Conservation (phyloP, 2,113 vertebrate genomes). For the Leptosomus discolor region DNA sequence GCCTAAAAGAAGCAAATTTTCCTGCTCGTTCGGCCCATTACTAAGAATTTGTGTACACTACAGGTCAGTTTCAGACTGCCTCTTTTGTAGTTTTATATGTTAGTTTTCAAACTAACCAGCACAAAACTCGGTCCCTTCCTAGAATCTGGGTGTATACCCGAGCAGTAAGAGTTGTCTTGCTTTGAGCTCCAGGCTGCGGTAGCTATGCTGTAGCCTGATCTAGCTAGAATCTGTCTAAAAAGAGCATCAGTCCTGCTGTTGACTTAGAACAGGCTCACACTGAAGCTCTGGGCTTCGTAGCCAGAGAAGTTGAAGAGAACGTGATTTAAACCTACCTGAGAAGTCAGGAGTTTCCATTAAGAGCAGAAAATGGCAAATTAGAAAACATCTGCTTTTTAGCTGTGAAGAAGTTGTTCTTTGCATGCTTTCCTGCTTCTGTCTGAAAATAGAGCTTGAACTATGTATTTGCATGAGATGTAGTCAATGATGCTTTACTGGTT, state of each 20-base stretch:
- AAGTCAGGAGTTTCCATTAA: neutral
- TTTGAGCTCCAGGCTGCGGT: neutral
- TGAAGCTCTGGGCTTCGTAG: neutral
- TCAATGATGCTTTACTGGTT: neutral
- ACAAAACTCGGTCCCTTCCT: neutral
- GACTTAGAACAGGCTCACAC: neutral
- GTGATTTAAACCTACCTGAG: neutral
- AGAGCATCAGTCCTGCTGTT: neutral
- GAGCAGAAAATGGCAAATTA: neutral
- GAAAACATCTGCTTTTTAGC: neutral
- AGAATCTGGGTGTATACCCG: fast-evolving
- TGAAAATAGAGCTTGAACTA: neutral
- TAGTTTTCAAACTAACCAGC: neutral
- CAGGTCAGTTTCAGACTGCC: neutral
- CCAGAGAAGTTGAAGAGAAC: neutral
- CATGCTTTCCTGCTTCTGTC: neutral
- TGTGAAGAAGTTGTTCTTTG: neutral
- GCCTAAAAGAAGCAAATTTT: neutral
- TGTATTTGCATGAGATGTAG: neutral
- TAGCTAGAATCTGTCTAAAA: neutral
- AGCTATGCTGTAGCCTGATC: neutral
- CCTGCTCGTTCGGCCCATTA: neutral
- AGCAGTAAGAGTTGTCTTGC: neutral
- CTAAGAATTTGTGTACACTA: neutral
- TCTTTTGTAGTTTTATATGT: neutral